These are phyloP conservation scores for Glaucidium brasilianum DNA, from an alignment of 2,113 vertebrate genomes.

Conservation along the genomic window DNA sequence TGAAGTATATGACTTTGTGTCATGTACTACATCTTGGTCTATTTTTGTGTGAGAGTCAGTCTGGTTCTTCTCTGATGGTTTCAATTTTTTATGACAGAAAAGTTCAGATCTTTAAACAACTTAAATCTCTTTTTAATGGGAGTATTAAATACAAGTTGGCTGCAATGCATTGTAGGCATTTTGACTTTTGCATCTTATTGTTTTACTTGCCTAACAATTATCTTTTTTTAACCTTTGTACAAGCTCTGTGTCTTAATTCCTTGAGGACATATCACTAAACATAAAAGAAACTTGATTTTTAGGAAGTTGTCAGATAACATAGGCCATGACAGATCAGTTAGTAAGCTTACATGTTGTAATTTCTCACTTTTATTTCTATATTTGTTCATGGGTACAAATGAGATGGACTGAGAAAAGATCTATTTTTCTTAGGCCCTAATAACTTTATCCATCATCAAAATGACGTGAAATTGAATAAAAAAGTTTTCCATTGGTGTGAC, in stretches of 20 bases:
- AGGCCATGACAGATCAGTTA: not conserved
- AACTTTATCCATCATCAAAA: not conserved
- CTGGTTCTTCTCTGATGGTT: not conserved
- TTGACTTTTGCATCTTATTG: not conserved
- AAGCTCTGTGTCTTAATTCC: not conserved
- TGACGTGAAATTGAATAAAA: not conserved
- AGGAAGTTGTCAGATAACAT: not conserved
- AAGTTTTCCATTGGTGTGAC: not conserved
- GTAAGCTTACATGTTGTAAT: not conserved
- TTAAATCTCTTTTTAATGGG: not conserved
- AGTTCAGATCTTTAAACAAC: not conserved
- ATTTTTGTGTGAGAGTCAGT: not conserved
- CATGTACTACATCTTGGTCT: not conserved
- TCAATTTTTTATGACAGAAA: not conserved
- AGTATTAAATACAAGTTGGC: not conserved
- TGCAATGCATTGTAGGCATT: not conserved
- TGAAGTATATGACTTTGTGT: fast-evolving
- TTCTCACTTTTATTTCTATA: not conserved
- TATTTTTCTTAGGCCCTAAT: not conserved
- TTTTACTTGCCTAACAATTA: not conserved
- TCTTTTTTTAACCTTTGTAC: not conserved
- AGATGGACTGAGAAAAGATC: not conserved
- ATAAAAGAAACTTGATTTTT: not conserved
- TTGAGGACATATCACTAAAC: not conserved
- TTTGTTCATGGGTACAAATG: not conserved